A percentile compares a stretch with the other conserved stretches of the same genome.
Conservation (phyloP, 2,888 invertebrate species). For the Diarsia dahlii region DNA sequence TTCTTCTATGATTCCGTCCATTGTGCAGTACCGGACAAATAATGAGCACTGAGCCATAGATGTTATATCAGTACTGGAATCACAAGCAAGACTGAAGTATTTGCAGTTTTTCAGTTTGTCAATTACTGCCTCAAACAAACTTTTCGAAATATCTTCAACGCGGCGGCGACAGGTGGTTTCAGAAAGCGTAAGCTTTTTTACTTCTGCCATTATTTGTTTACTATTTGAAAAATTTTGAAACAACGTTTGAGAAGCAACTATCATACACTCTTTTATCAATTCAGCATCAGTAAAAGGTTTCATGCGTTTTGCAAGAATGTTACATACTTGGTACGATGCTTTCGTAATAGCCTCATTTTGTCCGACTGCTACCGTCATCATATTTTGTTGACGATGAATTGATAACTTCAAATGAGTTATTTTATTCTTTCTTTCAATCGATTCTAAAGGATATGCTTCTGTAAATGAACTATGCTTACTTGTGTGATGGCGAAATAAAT, state of each 20-base stretch:
- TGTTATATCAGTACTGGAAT: slow-evolving; percentile 2
- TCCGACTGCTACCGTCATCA: not conserved
- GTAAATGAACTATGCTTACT: not conserved
- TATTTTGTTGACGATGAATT: slow-evolving; percentile 4
- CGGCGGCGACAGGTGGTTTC: slow-evolving; percentile 1
- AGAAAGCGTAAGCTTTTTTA: not conserved
- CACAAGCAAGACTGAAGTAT: not conserved
- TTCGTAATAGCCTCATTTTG: slow-evolving; percentile 5
- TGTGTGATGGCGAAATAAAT: slow-evolving; percentile 9
- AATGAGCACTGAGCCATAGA: not conserved
- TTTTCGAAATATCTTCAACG: not conserved
- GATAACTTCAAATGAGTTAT: not conserved
- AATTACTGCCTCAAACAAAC: not conserved
- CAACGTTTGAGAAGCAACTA: not conserved
- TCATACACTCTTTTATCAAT: not conserved
- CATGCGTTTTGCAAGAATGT: slow-evolving; percentile 2
- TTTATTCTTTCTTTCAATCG: slow-evolving; percentile 5
- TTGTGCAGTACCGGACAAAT: not conserved
- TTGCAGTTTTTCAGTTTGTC: not conserved
- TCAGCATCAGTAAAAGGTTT: slow-evolving; percentile 9
- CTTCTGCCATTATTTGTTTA: slow-evolving; percentile 1
- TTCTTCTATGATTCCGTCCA: not conserved
- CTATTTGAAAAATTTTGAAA: not conserved
- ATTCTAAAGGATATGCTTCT: not conserved
- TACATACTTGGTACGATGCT: slow-evolving; percentile 6